Conservation (phyloP, 2,797 vertebrate species). For the Loriculus beryllinus region DNA sequence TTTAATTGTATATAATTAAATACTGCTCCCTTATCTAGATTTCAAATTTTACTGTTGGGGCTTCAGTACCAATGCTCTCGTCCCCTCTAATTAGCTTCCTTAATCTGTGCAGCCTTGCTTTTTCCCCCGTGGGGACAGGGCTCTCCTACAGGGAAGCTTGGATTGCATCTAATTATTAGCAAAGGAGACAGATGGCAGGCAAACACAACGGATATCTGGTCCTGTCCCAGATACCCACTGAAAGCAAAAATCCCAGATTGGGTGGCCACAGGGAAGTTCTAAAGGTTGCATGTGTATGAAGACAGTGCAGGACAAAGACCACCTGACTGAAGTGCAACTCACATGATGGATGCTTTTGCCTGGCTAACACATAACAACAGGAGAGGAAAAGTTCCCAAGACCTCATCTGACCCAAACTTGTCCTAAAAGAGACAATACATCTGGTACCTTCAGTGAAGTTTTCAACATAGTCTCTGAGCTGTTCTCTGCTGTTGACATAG, state of each 20-base stretch:
- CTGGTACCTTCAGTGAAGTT: neutral
- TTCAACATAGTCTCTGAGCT: neutral
- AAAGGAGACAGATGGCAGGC: neutral
- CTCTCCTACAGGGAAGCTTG: slow-evolving; percentile 35
- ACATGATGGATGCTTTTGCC: neutral
- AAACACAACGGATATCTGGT: neutral
- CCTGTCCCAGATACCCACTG: neutral
- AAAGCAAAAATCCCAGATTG: neutral
- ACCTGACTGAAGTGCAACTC: neutral
- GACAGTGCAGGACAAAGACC: neutral
- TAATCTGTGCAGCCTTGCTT: slow-evolving; percentile 51
- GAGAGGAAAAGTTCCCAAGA: neutral
- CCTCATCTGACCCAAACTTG: neutral
- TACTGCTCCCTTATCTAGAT: slow-evolving; percentile 51
- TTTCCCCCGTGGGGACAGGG: neutral
- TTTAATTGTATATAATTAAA: slow-evolving; percentile 71
- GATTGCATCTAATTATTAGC: slow-evolving; percentile 42
- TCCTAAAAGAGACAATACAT: neutral
- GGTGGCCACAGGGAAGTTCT: neutral
- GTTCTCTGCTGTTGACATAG: neutral
- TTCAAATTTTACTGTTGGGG: slow-evolving; percentile 52
- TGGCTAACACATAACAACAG: neutral
- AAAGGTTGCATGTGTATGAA: neutral
- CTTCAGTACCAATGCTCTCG: slow-evolving; percentile 3
- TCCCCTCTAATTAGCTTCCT: slow-evolving; percentile 60